Conservation (phyloP, 64 coral and sea anemone species). For the Astreopora myriophthalma region DNA sequence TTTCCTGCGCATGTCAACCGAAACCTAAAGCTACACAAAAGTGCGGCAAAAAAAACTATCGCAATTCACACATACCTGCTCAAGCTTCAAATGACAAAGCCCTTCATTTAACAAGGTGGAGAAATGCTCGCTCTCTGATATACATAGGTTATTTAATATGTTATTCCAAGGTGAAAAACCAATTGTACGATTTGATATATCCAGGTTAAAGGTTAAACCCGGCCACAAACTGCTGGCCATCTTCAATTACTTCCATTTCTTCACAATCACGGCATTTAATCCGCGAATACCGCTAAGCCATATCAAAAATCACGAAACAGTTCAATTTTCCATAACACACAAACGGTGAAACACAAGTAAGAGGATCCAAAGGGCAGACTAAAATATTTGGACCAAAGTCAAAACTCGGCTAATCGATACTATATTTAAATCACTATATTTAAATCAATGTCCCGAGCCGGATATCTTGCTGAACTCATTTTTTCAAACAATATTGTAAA, state of each 20-base stretch:
- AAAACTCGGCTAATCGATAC: neutral
- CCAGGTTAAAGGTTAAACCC: conserved; percentile 47
- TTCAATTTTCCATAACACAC: neutral
- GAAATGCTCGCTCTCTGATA: neutral
- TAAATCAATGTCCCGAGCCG: neutral
- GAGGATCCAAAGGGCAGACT: neutral
- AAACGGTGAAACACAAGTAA: neutral
- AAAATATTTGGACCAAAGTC: neutral
- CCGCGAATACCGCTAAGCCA: neutral
- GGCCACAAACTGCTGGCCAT: neutral
- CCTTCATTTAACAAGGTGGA: neutral
- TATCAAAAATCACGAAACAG: neutral
- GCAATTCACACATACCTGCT: neutral
- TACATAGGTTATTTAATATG: conserved; percentile 1
- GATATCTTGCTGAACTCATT: neutral
- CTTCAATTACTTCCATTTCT: conserved; percentile 1
- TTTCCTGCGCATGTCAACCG: neutral
- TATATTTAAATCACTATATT: neutral
- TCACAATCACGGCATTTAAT: neutral
- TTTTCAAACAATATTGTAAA: neutral
- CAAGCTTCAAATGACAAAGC: neutral
- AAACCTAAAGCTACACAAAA: neutral
- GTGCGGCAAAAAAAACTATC: neutral
- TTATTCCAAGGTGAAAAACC: conserved; percentile 22
- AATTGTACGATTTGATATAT: neutral